Percentiles rank a stretch among this genome's conserved stretches.
phyloP scores from a whole-genome alignment of 2,797 vertebrate genomes.

The Danio tinwini region DNA sequence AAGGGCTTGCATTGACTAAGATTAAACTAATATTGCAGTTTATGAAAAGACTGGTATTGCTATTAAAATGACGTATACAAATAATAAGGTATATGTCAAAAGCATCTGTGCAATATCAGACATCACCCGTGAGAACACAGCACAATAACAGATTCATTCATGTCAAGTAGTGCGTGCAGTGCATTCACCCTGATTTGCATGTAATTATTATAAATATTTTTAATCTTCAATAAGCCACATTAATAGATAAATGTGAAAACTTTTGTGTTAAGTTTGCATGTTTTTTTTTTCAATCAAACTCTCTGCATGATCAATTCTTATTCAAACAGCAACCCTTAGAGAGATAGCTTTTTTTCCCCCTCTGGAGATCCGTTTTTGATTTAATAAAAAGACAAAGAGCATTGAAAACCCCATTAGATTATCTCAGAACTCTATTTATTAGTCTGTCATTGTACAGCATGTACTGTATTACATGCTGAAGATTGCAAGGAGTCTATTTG shows the following conservation, averaged over 20 bases:
- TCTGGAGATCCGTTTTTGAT: neutral
- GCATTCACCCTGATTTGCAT: neutral
- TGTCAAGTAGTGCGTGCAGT: too few species aligned
- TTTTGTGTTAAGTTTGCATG: neutral
- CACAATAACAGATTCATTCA: too few species aligned
- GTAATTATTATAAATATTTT: neutral
- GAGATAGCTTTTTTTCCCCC: neutral
- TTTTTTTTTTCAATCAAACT: neutral
- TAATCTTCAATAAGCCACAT: neutral
- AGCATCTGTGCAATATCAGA: too few species aligned
- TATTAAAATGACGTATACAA: too few species aligned
- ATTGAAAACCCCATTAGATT: neutral
- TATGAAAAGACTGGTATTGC: too few species aligned
- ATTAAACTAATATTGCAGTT: too few species aligned
- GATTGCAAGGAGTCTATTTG: neutral
- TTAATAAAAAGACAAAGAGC: neutral
- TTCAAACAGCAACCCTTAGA: neutral
- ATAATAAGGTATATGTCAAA: too few species aligned
- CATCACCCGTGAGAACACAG: too few species aligned
- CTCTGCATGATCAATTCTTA: neutral
- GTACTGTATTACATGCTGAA: neutral
- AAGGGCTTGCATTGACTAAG: too few species aligned
- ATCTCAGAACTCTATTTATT: conserved; percentile 1
- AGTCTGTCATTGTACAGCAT: neutral
- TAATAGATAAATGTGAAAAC: neutral